Percentiles rank a stretch among this genome's conserved stretches.
Conservation (phyloP, 2,113 vertebrate species). For the Steatornis caripensis region DNA sequence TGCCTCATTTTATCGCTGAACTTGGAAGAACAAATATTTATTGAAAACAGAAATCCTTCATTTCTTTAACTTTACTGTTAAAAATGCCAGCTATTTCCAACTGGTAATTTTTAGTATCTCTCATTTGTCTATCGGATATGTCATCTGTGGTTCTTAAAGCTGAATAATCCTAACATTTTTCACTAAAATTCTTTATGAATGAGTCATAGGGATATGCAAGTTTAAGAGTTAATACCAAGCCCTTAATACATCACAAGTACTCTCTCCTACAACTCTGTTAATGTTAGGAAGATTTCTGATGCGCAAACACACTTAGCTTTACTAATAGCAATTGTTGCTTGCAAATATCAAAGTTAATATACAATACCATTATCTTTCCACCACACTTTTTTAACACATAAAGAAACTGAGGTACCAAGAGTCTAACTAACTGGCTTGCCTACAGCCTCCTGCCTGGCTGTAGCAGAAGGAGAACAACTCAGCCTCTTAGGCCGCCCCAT, state of each 20-base stretch:
- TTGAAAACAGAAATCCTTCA: background rate
- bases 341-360: background rate
- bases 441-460: background rate
- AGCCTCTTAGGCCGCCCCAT: background rate
- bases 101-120: background rate
- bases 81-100: background rate
- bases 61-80: background rate
- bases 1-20: background rate
- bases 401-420: background rate
- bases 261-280: background rate
- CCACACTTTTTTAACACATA: background rate
- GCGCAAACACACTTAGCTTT: background rate
- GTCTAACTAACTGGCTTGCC: background rate
- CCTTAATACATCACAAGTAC: background rate
- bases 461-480: background rate
- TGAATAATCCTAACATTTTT: background rate
- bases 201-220: background rate
- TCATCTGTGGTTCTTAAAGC: background rate
- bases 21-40: background rate
- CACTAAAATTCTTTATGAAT: background rate
- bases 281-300: background rate
- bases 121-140: background rate
- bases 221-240: background rate
- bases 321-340: background rate
- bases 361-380: background rate